phyloP scores from a whole-genome alignment of 2,888 invertebrate genomes.

The Tanypteryx hageni region DNA sequence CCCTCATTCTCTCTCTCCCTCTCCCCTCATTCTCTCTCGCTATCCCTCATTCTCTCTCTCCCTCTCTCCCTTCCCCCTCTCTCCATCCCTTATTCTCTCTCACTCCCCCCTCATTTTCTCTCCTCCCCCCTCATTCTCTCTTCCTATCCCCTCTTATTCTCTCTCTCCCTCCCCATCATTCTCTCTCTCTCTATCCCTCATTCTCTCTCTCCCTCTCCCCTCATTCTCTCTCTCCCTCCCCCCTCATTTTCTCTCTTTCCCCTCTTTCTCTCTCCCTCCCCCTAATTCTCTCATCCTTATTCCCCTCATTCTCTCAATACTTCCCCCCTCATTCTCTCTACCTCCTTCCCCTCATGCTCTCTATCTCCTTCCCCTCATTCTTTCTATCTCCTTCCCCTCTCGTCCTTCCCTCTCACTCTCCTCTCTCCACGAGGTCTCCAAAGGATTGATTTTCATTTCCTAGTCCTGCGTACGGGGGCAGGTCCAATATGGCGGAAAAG shows the following conservation, averaged over 20 bases:
- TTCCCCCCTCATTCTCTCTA: neutral
- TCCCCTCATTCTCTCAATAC: neutral
- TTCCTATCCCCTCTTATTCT: too few species aligned
- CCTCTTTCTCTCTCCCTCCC: neutral
- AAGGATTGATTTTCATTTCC: conserved; percentile 28
- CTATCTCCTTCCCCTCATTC: neutral
- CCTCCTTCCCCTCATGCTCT: neutral
- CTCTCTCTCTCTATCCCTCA: neutral
- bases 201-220: neutral
- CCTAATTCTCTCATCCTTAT: neutral
- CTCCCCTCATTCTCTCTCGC: too few species aligned
- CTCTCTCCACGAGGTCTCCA: conserved; percentile 14
- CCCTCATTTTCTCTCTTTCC: neutral
- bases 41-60: too few species aligned
- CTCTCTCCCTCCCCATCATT: neutral
- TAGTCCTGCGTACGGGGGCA: conserved; percentile 29
- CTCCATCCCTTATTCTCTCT: too few species aligned
- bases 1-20: too few species aligned
- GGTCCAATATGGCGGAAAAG: conserved; percentile 32
- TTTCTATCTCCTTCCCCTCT: neutral
- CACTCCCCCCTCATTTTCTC: too few species aligned
- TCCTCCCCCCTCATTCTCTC: too few species aligned
- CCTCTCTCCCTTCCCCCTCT: too few species aligned
- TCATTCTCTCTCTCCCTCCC: neutral
- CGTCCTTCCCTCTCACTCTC: neutral